phyloP scores from a whole-genome alignment of 2,888 invertebrate genomes.

The Leucophenga maculata region DNA sequence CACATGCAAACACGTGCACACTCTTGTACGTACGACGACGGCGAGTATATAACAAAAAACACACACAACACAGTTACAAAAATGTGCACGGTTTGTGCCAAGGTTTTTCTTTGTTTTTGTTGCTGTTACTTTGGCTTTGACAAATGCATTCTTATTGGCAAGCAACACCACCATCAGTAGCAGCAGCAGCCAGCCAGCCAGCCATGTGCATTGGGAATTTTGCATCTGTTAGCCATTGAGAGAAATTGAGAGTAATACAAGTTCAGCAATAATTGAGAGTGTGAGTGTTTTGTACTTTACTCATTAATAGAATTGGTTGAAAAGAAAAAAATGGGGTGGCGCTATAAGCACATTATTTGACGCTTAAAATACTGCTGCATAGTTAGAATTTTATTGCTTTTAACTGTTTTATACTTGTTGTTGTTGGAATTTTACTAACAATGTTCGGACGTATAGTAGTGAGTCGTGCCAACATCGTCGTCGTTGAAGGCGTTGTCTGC shows the following conservation, averaged over 20 bases:
- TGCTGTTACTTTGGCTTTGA: constrained; percentile 21
- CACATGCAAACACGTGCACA: constrained; percentile 1
- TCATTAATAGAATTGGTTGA: too few species aligned
- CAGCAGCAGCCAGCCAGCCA: too few species aligned
- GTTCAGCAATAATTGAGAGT: too few species aligned
- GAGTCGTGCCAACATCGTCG: too few species aligned
- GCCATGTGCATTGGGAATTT: too few species aligned
- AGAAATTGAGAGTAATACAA: constrained; percentile 19
- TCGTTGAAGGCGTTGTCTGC: neutral
- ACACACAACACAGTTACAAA: neutral
- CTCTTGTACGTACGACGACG: too few species aligned
- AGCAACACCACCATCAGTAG: too few species aligned
- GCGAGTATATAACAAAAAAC: too few species aligned
- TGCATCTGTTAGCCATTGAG: constrained; percentile 16
- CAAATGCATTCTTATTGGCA: constrained; percentile 24
- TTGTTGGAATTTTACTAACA: neutral
- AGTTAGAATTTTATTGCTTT: constrained; percentile 1
- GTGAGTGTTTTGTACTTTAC: too few species aligned
- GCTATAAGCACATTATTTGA: too few species aligned
- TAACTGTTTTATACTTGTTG: neutral
- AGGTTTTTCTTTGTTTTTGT: constrained; percentile 19
- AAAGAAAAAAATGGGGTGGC: too few species aligned
- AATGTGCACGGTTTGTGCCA: constrained; percentile 16
- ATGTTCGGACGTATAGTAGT: neutral
- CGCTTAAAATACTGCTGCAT: too few species aligned